Conservation (phyloP, 2,888 invertebrate genomes). For the Muschampia plurimacula region DNA sequence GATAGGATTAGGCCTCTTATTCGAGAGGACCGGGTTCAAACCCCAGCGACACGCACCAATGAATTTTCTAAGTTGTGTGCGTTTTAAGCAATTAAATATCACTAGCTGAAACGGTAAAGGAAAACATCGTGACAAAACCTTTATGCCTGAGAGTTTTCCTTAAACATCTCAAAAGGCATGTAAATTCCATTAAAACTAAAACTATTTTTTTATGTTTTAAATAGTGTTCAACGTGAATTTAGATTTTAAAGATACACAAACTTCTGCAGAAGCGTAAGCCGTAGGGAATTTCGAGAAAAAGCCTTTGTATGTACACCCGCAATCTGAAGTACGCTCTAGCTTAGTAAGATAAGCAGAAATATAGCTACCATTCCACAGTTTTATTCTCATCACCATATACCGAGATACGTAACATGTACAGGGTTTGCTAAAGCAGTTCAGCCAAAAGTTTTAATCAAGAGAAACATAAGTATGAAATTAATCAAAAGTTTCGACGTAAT, state of each 20-base stretch:
- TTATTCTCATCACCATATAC: constrained; percentile 18
- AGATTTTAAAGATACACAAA: neutral
- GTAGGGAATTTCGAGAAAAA: neutral
- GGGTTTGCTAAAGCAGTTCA: constrained; percentile 2
- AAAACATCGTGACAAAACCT: too few relatives aligned
- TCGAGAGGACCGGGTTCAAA: too few relatives aligned
- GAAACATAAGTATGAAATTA: constrained; percentile 27
- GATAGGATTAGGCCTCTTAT: too few relatives aligned
- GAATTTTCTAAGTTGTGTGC: too few relatives aligned
- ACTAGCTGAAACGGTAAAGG: too few relatives aligned
- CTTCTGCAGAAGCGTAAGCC: neutral
- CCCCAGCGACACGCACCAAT: too few relatives aligned
- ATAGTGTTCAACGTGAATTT: too few relatives aligned
- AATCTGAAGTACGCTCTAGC: neutral
- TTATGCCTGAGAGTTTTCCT: too few relatives aligned
- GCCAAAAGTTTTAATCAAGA: constrained; percentile 28
- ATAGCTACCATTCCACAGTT: constrained; percentile 26
- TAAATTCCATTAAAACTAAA: too few relatives aligned
- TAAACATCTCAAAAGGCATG: too few relatives aligned
- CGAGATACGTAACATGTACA: neutral
- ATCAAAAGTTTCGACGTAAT: constrained; percentile 22
- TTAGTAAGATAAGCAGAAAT: neutral
- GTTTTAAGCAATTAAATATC: too few relatives aligned
- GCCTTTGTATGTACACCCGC: neutral
- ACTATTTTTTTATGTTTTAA: too few relatives aligned